Percentiles rank a stretch among this genome's conserved stretches.
Conservation (phyloP, 2,113 vertebrate species). For the Syngnathus typhle region DNA sequence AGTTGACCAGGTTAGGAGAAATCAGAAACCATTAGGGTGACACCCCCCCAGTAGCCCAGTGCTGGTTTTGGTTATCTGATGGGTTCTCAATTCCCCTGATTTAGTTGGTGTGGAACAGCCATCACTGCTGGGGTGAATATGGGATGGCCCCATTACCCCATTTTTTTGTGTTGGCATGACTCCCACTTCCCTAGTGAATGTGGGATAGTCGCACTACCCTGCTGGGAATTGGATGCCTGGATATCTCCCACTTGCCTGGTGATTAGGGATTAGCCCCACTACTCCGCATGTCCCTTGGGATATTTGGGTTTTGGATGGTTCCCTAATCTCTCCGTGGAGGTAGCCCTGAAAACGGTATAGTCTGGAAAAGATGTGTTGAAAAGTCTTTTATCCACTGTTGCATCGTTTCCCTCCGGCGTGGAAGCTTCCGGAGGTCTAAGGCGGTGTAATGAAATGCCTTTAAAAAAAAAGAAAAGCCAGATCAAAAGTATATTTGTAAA, state of each 20-base stretch:
- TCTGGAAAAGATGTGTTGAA: slow-evolving; percentile 1
- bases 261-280: too few species aligned
- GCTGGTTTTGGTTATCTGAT: too few species aligned
- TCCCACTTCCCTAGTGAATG: too few species aligned
- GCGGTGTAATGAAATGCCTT: slow-evolving; percentile 55
- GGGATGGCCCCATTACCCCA: too few species aligned
- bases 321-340: neutral
- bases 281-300: too few species aligned
- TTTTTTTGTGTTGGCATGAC: too few species aligned
- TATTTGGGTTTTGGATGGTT: neutral
- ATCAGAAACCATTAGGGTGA: slow-evolving; percentile 29
- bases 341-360: slow-evolving; percentile 36
- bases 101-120: too few species aligned
- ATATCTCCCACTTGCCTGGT: too few species aligned
- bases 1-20: slow-evolving; percentile 9
- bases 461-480: slow-evolving; percentile 70
- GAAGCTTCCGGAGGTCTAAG: slow-evolving; percentile 43
- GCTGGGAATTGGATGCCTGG: too few species aligned
- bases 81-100: too few species aligned
- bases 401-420: slow-evolving; percentile 24
- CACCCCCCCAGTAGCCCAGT: slow-evolving; percentile 6
- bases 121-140: too few species aligned
- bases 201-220: too few species aligned
- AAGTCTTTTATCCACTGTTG: slow-evolving; percentile 32
- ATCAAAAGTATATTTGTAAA: slow-evolving; percentile 84